Conservation (phyloP, 2,888 invertebrate genomes). For the Ophion ellenae region DNA sequence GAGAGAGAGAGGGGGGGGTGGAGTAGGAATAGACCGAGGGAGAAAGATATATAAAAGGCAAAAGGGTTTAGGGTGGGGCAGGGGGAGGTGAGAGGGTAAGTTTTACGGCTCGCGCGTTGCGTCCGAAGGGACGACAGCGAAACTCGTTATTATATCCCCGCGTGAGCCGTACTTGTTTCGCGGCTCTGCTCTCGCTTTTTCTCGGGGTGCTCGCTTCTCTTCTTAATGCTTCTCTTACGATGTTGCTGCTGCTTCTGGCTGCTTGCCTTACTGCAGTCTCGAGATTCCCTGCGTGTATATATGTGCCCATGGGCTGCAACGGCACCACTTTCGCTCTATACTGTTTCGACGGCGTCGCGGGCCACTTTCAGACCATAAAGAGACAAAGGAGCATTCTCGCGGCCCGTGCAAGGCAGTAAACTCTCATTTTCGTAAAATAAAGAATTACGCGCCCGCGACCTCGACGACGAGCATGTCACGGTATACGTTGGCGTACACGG, state of each 20-base stretch:
- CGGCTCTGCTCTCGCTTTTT: slow-evolving; percentile 71
- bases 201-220: slow-evolving; percentile 50
- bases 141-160: slow-evolving; percentile 83
- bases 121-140: slow-evolving; percentile 81
- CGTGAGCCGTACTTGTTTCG: slow-evolving; percentile 78
- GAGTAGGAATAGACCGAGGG: slow-evolving; percentile 47
- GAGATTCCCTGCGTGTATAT: slow-evolving; percentile 51
- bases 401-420: slow-evolving; percentile 79
- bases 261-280: slow-evolving; percentile 54
- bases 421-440: slow-evolving; percentile 81
- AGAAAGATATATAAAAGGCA: slow-evolving; percentile 41
- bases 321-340: slow-evolving; percentile 31
- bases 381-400: slow-evolving; percentile 81
- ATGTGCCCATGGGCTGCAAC: not conserved
- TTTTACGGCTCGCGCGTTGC: slow-evolving; percentile 80
- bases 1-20: slow-evolving; percentile 53
- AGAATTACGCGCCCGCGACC: slow-evolving; percentile 69
- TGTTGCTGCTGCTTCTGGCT: slow-evolving; percentile 47
- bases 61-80: slow-evolving; percentile 4
- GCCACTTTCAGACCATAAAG: slow-evolving; percentile 83
- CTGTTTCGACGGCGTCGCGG: slow-evolving; percentile 62
- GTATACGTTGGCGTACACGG: not conserved
- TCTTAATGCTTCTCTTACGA: slow-evolving; percentile 19
- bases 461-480: slow-evolving; percentile 33
- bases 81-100: slow-evolving; percentile 64